Base-by-base conservation (phyloP, 2,888 invertebrate genomes). In the Sialis lutaria region DNA sequence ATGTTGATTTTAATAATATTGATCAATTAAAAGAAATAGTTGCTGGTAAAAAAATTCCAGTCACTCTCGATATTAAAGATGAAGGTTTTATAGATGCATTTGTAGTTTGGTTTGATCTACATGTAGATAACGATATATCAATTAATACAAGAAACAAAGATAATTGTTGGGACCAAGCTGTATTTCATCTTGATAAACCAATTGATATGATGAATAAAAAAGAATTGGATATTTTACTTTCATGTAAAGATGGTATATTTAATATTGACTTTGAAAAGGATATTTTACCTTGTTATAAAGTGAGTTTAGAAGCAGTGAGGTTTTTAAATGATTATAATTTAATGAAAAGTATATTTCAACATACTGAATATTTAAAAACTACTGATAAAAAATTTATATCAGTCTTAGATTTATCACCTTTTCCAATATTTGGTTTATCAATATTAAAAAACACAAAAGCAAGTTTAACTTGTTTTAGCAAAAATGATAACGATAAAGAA, bases 111-210 rank as follows among this genome's bases (percentile, higher is more conserved):
- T 87, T 87, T 58, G 75, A 80, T 57, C 65, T 87, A 49, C 65
- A 79, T 57, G 65, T 88, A 43, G 74, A 79, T 54, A 74, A 78
- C 6, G 67, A 70, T 37, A 69, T 74, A 33, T 66, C 63, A 1
- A 64, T 86, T 37, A 75, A 77, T 48, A 63, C 65, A 32, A 60
- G 62, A 6, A 55, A 61, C 2, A 61, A 66, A 52, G 67, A 69
- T 4, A 67, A 70, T 50, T 84, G 84, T 55, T 88, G 87, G 87
- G 84, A 87, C 58, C 82, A 84, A 58, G 83, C 82, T 6, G 67
- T 87, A 37, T 82, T 80, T 59, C 77, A 74, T 61, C 64, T 75
- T 49, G 63, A 67, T 44, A 56, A 68, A 52, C 69, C 74, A 3
- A 46, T 62, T 10, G 5, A 22, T 6, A 52, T 65, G 2, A 51